Evolutionary conservation across 2,888 invertebrate species (phyloP), one percentile per base, ranked within the genome.

Genomic region (Cosmia trapezina): DNA sequence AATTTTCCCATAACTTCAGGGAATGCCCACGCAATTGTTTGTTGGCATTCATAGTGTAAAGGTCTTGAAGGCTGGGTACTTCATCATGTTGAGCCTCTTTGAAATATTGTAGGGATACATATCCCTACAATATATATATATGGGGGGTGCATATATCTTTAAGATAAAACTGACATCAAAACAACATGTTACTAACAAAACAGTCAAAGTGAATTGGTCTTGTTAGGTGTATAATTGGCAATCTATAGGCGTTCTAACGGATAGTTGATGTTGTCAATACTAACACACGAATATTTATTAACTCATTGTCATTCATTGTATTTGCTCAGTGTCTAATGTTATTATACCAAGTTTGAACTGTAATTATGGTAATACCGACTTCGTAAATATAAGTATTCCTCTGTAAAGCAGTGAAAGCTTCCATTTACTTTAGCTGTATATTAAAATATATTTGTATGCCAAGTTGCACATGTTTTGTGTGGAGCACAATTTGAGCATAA

Each of bases 341-440:
- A 43, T 51, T 77, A 8, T 77, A 56, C 9, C 4, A 59, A 57
- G 49, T 57, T 54, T 76, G 33, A 49, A 60, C 6, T 76, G 60
- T 77, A 69, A 69, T 76, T 66, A 60, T 76, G 41, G 12, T 54
- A 54, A 76, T 69, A 69, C 70, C 14, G 70, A 47, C 60, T 77
- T 60, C 57, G 7, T 45, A 11, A 47, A 45, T 28, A 17, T 62
- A 19, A 37, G 14, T 17, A 22, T 51, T 56, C 56, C 65, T n/a
- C 37, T 57, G 49, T 49, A 33, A 33, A n/a, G 4, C n/a, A 12
- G 14, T 43, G 43, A 65, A 75, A 28, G 19, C n/a, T 57, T 76
- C 43, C 11, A 22, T 49, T 76, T 65, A 14, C 19, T 14, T 47
- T 56, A 33, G 28, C 65, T 57, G 28, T 70, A 19, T 70, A 11